These are phyloP conservation scores for Macquaria ambigua DNA, from an alignment of 2,113 vertebrate genomes.

Conservation along the genomic window DNA sequence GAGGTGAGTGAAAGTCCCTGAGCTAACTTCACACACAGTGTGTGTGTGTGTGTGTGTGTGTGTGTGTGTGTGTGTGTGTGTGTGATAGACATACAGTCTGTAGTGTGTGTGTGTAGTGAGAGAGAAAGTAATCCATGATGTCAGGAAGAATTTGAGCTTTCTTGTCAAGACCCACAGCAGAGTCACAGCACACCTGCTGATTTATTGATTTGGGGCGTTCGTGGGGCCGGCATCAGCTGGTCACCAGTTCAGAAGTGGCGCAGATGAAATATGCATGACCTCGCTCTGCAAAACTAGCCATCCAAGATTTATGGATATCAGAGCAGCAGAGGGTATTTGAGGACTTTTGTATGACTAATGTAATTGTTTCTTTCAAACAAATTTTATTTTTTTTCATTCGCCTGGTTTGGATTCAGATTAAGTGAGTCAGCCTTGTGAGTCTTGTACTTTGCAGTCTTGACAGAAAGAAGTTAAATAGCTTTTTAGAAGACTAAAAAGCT, in stretches of 20 bases:
- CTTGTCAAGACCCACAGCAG: constrained; percentile 36
- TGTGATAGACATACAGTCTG: neutral
- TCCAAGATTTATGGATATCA: constrained; percentile 62
- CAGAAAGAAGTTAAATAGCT: too few species aligned
- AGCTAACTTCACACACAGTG: constrained; percentile 4
- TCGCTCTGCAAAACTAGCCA: constrained; percentile 49
- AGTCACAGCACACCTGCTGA: constrained; percentile 58
- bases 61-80: constrained; percentile 36
- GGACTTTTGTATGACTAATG: constrained; percentile 13
- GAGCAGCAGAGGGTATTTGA: constrained; percentile 23
- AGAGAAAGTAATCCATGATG: constrained; percentile 17
- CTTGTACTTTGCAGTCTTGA: constrained; percentile 8
- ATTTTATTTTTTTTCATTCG: neutral
- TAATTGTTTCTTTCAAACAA: constrained; percentile 1
- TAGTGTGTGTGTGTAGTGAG: constrained; percentile 2
- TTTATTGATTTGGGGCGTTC: constrained; percentile 64
- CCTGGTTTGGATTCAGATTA: constrained; percentile 10
- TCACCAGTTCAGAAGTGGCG: constrained; percentile 52
- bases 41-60: constrained; percentile 29
- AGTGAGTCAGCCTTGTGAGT: neutral
- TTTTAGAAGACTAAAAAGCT: neutral
- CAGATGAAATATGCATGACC: constrained; percentile 64
- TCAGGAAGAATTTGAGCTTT: constrained; percentile 52
- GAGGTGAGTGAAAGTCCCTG: constrained; percentile 79
- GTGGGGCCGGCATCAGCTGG: constrained; percentile 36